These are phyloP conservation scores for Oedothorax gibbosus DNA, from an alignment of 1,140 invertebrate species.

Conservation along the genomic window DNA sequence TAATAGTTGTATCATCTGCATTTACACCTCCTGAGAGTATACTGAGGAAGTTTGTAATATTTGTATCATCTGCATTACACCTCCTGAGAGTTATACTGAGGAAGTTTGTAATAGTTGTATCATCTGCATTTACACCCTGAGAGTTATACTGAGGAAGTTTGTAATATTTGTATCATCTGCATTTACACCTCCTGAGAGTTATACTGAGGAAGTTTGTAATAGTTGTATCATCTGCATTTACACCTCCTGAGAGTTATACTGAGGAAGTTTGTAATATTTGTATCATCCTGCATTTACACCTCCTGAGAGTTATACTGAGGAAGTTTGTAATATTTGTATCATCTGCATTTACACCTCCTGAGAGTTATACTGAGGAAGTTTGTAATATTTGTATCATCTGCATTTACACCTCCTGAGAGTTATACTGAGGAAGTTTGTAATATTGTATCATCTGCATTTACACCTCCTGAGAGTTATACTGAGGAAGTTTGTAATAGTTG, in stretches of 20 bases:
- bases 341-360: conserved; percentile 16
- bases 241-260: neutral
- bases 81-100: too few relatives aligned
- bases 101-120: neutral
- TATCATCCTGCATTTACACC: conserved; percentile 24
- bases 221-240: conserved; percentile 29
- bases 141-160: too few relatives aligned
- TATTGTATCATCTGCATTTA: conserved; percentile 29
- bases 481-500: neutral
- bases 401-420: conserved; percentile 5
- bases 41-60: too few relatives aligned
- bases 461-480: neutral
- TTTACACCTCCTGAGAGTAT: neutral
- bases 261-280: neutral
- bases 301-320: too few relatives aligned
- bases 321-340: neutral
- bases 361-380: too few relatives aligned
- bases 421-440: too few relatives aligned
- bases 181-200: conserved; percentile 3
- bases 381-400: conserved; percentile 5
- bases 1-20: conserved; percentile 17
- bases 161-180: conserved; percentile 8
- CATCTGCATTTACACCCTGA: conserved; percentile 18
- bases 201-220: too few relatives aligned
- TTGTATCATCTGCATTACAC: conserved; percentile 22